phyloP scores from a whole-genome alignment of 2,797 vertebrate species.

The Gadopsis bispinosus region DNA sequence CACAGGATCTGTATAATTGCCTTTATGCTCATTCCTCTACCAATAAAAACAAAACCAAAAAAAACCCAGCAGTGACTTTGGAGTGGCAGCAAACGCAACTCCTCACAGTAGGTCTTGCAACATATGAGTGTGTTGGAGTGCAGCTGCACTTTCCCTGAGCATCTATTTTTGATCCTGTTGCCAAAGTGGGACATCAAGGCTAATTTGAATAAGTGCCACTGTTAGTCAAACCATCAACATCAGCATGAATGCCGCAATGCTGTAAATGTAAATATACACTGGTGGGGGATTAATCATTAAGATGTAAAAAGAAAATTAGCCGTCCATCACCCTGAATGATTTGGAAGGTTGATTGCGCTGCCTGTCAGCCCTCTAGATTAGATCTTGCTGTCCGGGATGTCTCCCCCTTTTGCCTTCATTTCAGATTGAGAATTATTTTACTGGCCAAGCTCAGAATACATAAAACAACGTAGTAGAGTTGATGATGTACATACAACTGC shows the following conservation, averaged over 20 bases:
- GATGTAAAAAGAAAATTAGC: conserved; percentile 66
- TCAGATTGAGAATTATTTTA: conserved; percentile 37
- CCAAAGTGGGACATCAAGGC: conserved; percentile 59
- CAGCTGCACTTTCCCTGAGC: conserved; percentile 27
- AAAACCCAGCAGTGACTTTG: conserved; percentile 50
- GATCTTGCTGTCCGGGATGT: conserved; percentile 36
- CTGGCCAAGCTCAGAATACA: conserved; percentile 16
- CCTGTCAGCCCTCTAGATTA: conserved; percentile 55
- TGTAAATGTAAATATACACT: conserved; percentile 63
- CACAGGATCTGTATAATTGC: conserved; percentile 69
- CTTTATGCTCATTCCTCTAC: conserved; percentile 60
- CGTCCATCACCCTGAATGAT: conserved; percentile 63
- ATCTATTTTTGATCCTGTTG: conserved; percentile 50
- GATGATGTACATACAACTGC: not conserved
- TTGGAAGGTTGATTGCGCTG: conserved; percentile 55
- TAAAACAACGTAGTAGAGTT: not conserved
- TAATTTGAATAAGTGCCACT: conserved; percentile 67
- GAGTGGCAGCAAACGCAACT: conserved; percentile 54
- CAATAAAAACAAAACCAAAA: conserved; percentile 46
- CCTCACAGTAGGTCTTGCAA: conserved; percentile 42
- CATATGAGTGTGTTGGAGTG: conserved; percentile 15
- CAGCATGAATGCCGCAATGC: conserved; percentile 51
- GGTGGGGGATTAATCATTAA: conserved; percentile 62
- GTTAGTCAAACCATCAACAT: conserved; percentile 67
- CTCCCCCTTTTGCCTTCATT: conserved; percentile 2